Conservation (phyloP, 2,888 invertebrate species). For the Fissipunctia ypsillon region DNA sequence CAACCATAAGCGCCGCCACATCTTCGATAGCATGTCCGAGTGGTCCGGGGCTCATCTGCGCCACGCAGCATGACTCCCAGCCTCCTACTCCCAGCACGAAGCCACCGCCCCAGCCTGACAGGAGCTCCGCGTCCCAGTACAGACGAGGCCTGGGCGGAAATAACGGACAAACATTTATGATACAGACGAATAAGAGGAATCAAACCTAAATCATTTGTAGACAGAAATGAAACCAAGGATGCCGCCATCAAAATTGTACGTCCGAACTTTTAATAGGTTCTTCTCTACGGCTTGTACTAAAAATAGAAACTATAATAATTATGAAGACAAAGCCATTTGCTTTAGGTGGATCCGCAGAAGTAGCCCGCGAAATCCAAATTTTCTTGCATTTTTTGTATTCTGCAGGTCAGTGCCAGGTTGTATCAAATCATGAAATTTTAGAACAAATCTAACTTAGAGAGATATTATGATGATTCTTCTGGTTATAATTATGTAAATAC, state of each 20-base stretch:
- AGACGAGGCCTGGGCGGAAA: slow-evolving; percentile 77
- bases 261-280: too few relatives aligned
- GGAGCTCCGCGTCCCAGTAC: slow-evolving; percentile 81
- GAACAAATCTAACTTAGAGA: too few relatives aligned
- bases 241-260: neutral
- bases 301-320: too few relatives aligned
- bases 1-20: slow-evolving; percentile 94
- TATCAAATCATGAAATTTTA: too few relatives aligned
- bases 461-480: too few relatives aligned
- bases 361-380: too few relatives aligned
- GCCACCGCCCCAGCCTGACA: slow-evolving; percentile 85
- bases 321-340: too few relatives aligned
- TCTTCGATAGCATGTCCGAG: slow-evolving; percentile 91
- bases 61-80: slow-evolving; percentile 94
- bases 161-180: neutral
- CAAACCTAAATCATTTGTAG: neutral
- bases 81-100: slow-evolving; percentile 95
- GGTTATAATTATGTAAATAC: too few relatives aligned
- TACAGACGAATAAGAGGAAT: neutral
- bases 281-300: too few relatives aligned
- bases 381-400: too few relatives aligned
- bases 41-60: slow-evolving; percentile 92
- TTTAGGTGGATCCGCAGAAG: too few relatives aligned
- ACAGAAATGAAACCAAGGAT: neutral
- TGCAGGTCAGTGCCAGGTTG: too few relatives aligned